Conservation (phyloP, 2,113 vertebrate genomes). For the Silurus asotus region DNA sequence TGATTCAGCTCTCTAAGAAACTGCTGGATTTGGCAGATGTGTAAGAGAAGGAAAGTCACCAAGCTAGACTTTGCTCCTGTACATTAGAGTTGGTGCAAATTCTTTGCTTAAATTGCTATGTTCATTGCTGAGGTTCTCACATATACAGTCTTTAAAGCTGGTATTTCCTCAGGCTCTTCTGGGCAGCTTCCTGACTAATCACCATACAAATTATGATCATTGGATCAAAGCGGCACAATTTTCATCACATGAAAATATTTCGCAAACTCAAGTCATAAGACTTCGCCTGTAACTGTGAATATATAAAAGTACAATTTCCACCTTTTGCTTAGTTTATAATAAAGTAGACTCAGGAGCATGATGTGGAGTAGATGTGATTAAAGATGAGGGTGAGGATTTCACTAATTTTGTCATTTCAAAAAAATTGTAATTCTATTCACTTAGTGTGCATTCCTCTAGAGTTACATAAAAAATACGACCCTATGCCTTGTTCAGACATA, state of each 20-base stretch:
- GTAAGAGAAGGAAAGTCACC: neutral
- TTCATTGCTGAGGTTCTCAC: neutral
- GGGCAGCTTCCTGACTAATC: neutral
- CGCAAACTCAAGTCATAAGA: conserved; percentile 9
- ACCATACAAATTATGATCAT: conserved; percentile 3
- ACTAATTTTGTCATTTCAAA: neutral
- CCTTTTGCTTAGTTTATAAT: neutral
- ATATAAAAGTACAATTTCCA: conserved; percentile 1
- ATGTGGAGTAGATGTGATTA: neutral
- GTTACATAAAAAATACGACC: neutral
- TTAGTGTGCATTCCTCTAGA: neutral
- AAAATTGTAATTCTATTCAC: neutral
- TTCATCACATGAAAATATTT: conserved; percentile 33
- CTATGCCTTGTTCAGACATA: neutral
- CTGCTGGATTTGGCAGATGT: neutral
- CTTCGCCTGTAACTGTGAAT: neutral
- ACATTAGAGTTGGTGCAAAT: neutral
- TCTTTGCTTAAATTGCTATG: neutral
- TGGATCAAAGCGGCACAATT: conserved; percentile 18
- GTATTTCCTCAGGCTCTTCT: neutral
- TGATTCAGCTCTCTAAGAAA: neutral
- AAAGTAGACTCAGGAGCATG: neutral
- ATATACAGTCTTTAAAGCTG: neutral
- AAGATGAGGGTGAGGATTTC: neutral
- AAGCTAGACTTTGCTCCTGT: neutral